Conservation (phyloP, 37 sponge, comb jelly and placozoan genomes). For the Aphrocallistes beatrix region DNA sequence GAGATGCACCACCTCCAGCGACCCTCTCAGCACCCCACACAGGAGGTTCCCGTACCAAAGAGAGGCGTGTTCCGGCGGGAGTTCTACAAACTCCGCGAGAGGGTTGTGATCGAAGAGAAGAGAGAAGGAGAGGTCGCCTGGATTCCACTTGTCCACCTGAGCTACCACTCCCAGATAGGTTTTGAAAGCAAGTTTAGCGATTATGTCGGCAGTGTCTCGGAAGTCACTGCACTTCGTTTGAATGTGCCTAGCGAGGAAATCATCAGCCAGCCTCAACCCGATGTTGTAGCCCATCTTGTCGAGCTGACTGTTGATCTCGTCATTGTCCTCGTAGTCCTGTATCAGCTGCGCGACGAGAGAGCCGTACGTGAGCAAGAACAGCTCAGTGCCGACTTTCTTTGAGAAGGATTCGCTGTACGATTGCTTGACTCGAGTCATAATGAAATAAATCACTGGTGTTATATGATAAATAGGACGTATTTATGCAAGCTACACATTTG, state of each 20-base stretch:
- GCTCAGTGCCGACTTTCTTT: constrained; percentile 39
- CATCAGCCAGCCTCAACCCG: constrained; percentile 86
- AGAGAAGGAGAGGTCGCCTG: constrained; percentile 59
- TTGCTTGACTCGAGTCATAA: background rate
- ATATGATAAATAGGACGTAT: background rate
- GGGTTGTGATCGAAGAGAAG: constrained; percentile 85
- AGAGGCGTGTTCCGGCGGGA: constrained; percentile 59
- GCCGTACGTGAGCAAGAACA: constrained; percentile 93
- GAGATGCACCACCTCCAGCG: constrained; percentile 90
- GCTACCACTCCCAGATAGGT: constrained; percentile 83
- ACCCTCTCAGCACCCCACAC: constrained; percentile 86
- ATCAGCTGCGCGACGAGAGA: constrained; percentile 89
- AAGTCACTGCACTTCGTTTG: constrained; percentile 70
- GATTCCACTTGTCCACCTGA: constrained; percentile 72
- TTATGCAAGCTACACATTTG: background rate
- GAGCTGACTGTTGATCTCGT: constrained; percentile 90
- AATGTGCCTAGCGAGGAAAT: constrained; percentile 74
- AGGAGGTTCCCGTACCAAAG: constrained; percentile 84
- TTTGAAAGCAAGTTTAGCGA: constrained; percentile 84
- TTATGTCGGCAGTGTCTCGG: constrained; percentile 71
- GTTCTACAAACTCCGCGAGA: constrained; percentile 89
- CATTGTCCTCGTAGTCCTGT: constrained; percentile 84
- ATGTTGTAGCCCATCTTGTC: constrained; percentile 97
- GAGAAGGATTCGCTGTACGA: background rate
- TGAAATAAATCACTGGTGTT: background rate